Base-by-base conservation (phyloP, 2,797 vertebrate species). In the Sebastes jordani region DNA sequence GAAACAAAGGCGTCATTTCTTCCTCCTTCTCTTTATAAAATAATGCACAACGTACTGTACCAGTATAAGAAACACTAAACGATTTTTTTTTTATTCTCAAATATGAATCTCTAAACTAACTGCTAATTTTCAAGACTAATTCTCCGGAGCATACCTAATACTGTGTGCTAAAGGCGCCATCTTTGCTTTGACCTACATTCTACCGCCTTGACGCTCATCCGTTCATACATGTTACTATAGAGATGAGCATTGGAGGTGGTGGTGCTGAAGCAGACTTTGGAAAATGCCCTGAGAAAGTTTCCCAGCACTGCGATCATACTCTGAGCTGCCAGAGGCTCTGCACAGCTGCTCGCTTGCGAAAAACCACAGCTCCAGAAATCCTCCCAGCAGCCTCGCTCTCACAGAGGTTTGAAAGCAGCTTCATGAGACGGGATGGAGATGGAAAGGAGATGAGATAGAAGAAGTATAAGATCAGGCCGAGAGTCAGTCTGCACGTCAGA, bases 161-260 rank as follows among this genome's bases (percentile, higher is more conserved):
- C 49, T 74, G 66, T 65, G n/a, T 61, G 60, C 59, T 27, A 0
- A 14, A 32, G 32, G 27, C 67, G 81, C 80, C 92, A 89, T 91
- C 80, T 92, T 91, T 65, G 29, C 81, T 73, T 18, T 91, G 92
- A 92, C 90, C 93, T 91, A 92, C 82, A 91, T 93, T 86, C 84
- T 5, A 0, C 54, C 13, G 60, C 52, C 85, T 87, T 87, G 88
- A 89, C 27, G 63, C 64, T 91, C 5, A 86, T 91, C 80, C 20
- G 60, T 90, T 91, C 86, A 85, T 80, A 88, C 83, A 42, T 76
- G 86, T 83, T 84, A 65, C 90, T 18, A 66, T 74, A 71, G 87
- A 71, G 82, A 89, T 30, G 80, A 75, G 76, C 30, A 32, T 52
- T 55, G 84, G 88, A 73, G 74, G 80, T 76, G 64, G 52, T 68